Conservation (phyloP, 2,113 vertebrate species). For the Eurystomus gularis region DNA sequence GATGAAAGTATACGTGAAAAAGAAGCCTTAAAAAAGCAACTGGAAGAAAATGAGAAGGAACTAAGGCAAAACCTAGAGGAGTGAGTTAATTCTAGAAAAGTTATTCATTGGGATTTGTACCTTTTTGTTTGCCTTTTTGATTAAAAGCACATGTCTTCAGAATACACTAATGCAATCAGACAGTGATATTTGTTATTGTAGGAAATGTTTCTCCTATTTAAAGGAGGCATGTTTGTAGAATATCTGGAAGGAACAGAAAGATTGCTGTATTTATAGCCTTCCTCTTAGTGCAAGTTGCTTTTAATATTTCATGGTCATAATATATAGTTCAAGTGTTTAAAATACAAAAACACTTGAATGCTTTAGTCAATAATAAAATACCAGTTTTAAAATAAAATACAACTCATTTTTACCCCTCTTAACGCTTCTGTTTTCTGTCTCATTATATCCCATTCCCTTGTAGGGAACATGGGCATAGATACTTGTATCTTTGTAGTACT, state of each 20-base stretch:
- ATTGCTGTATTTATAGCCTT: neutral
- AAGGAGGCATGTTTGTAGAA: neutral
- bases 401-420: neutral
- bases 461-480: neutral
- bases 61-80: slow-evolving; percentile 89
- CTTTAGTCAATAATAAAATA: neutral
- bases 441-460: neutral
- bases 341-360: neutral
- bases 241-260: neutral
- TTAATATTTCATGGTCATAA: neutral
- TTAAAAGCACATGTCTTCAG: neutral
- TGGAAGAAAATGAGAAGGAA: slow-evolving; percentile 84
- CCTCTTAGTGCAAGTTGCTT: neutral
- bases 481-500: neutral
- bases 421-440: neutral
- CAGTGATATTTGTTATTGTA: neutral
- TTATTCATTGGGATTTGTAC: neutral
- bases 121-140: neutral
- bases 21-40: slow-evolving; percentile 75
- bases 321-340: neutral
- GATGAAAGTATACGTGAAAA: slow-evolving; percentile 77
- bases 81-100: slow-evolving; percentile 75
- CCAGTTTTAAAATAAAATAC: neutral
- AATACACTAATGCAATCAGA: neutral
- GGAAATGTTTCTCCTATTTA: neutral